phyloP scores from a whole-genome alignment of 2,113 vertebrate species.

The Phyllostomus discolor region DNA sequence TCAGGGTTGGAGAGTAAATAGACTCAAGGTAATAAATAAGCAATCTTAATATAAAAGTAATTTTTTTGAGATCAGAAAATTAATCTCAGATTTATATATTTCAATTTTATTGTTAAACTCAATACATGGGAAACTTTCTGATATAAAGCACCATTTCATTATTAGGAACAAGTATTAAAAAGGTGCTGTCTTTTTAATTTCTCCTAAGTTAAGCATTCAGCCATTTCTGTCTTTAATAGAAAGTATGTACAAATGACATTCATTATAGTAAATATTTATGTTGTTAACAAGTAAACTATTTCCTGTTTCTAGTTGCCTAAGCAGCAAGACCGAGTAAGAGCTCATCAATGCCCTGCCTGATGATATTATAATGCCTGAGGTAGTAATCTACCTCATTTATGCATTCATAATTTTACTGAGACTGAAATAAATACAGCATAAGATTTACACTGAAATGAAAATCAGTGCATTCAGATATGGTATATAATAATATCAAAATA shows the following conservation, averaged over 20 bases:
- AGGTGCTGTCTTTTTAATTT: background rate
- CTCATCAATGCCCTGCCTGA: background rate
- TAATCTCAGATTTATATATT: background rate
- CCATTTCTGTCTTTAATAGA: background rate
- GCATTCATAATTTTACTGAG: background rate
- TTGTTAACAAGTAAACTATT: background rate
- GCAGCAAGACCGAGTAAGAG: background rate
- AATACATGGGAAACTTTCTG: background rate
- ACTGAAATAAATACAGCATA: background rate
- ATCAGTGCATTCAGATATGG: background rate
- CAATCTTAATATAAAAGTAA: background rate
- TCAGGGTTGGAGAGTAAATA: background rate
- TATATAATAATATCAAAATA: background rate
- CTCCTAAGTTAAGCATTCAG: background rate
- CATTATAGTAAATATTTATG: background rate
- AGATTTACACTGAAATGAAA: background rate
- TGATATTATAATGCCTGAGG: background rate
- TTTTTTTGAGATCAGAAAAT: background rate
- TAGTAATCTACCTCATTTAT: background rate
- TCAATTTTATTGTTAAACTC: background rate
- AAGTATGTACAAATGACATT: background rate
- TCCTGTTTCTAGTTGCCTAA: background rate
- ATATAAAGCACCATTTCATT: background rate
- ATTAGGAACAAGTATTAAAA: conserved; percentile 16
- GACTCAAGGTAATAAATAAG: background rate